These are phyloP conservation scores for Colaptes auratus DNA, from an alignment of 2,113 vertebrate genomes.

Conservation along the genomic window DNA sequence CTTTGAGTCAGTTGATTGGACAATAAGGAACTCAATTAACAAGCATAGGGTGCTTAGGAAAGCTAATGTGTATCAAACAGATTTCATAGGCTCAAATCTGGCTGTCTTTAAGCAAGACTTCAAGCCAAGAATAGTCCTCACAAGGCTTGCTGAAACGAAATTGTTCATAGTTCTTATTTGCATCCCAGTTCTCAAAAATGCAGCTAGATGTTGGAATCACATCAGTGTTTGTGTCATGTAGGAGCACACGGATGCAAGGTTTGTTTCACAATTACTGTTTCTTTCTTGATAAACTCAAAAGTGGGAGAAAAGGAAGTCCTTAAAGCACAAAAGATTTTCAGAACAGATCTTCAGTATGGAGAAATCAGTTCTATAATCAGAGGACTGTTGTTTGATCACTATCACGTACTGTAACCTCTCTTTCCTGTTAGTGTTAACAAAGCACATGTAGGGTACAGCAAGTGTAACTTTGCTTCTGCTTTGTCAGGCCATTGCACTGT, in stretches of 20 bases:
- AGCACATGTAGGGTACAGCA: accelerated
- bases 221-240: neutral
- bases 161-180: neutral
- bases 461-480: neutral
- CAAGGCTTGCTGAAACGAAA: neutral
- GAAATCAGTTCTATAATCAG: neutral
- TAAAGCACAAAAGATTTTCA: neutral
- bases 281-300: neutral
- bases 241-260: neutral
- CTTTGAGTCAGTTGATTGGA: neutral
- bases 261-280: neutral
- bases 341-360: neutral
- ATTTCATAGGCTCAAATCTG: neutral
- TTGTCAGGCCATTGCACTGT: neutral
- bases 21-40: neutral
- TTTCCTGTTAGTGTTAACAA: neutral
- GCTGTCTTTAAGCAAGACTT: neutral
- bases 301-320: neutral
- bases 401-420: neutral
- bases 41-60: accelerated
- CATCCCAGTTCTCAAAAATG: neutral
- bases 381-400: neutral
- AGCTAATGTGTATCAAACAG: neutral
- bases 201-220: neutral
- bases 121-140: neutral